Conservation (phyloP, 2,888 invertebrate genomes). For the Exocentrus adspersus region DNA sequence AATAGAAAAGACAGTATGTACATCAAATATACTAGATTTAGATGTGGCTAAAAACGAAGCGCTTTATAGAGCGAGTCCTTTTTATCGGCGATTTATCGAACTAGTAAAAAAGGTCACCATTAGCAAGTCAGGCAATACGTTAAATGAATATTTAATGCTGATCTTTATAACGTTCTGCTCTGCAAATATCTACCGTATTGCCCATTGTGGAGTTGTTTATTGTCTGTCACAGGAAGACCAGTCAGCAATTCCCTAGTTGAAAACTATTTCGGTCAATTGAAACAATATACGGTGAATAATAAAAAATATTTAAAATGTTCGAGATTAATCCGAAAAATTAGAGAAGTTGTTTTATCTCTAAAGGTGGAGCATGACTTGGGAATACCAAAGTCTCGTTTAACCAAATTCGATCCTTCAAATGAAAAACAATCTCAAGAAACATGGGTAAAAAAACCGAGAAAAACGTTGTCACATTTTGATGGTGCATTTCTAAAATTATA, state of each 20-base stretch:
- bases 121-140: neutral
- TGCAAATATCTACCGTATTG: slow-evolving; percentile 1
- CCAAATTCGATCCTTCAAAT: neutral
- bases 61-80: neutral
- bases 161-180: neutral
- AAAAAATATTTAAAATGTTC: neutral
- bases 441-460: neutral
- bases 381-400: neutral
- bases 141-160: neutral
- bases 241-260: neutral
- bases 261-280: neutral
- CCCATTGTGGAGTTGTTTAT: neutral
- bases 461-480: neutral
- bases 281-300: neutral
- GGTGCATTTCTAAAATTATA: neutral
- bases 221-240: neutral
- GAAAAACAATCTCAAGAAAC: neutral
- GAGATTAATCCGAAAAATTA: neutral
- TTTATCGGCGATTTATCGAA: neutral
- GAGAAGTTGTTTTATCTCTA: neutral
- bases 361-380: neutral
- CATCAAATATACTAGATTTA: neutral
- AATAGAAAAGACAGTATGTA: neutral
- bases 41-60: no score
- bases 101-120: neutral